These are phyloP conservation scores for Drosophila parabipectinata DNA, from an alignment of 1,140 invertebrate species.

Conservation along the genomic window DNA sequence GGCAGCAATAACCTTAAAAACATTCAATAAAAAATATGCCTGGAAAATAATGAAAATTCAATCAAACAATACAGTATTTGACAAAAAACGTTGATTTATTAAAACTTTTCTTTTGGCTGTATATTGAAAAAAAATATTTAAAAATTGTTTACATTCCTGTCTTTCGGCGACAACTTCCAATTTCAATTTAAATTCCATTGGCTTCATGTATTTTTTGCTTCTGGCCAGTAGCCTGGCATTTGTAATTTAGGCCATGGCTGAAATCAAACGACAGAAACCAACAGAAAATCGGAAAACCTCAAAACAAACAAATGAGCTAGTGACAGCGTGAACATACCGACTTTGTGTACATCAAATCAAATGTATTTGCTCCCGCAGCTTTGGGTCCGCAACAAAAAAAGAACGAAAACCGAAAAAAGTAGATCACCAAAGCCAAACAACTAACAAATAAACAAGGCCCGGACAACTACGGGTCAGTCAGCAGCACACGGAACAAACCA, in stretches of 20 bases:
- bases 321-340: constrained; percentile 42
- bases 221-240: constrained; percentile 23
- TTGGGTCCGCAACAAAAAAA: constrained; percentile 35
- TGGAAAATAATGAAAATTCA: neutral
- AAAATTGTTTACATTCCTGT: constrained; percentile 1
- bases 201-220: constrained; percentile 1
- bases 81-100: neutral
- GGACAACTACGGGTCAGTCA: constrained; percentile 23
- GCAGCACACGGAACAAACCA: constrained; percentile 20
- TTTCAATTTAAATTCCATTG: constrained; percentile 37
- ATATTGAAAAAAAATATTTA: neutral
- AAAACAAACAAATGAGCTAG: constrained; percentile 64
- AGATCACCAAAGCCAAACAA: constrained; percentile 59
- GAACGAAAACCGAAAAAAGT: constrained; percentile 13
- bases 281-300: constrained; percentile 58
- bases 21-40: neutral
- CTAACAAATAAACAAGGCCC: constrained; percentile 50
- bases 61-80: too few relatives aligned
- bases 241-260: constrained; percentile 34
- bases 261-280: constrained; percentile 43
- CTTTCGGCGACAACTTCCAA: constrained; percentile 9
- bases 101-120: neutral
- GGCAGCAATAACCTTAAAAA: too few relatives aligned
- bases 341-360: constrained; percentile 60
- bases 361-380: constrained; percentile 68